Percentiles rank a stretch among this genome's conserved stretches.
These are phyloP conservation scores for Baccha elongata DNA, from an alignment of 2,888 invertebrate genomes.

Conservation along the genomic window DNA sequence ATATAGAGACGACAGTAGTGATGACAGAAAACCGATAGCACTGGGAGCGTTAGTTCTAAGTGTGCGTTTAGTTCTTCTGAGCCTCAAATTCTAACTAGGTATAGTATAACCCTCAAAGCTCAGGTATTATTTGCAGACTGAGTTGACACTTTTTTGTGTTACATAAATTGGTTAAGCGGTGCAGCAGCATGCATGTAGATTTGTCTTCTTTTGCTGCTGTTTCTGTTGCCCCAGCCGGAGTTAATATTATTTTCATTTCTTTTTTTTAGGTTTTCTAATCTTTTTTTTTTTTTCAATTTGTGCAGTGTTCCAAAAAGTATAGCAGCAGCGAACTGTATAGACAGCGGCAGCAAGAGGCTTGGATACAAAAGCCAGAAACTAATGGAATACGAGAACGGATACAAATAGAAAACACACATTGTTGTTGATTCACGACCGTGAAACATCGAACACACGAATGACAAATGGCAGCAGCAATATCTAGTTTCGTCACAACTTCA, in stretches of 20 bases:
- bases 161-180: constrained; percentile 31
- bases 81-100: constrained; percentile 12
- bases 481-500: constrained; percentile 51
- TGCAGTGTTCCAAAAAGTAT: constrained; percentile 37
- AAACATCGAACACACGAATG: constrained; percentile 62
- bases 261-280: constrained; percentile 1
- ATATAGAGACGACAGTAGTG: neutral
- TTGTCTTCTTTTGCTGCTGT: neutral
- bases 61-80: neutral
- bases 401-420: constrained; percentile 57
- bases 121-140: neutral
- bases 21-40: constrained; percentile 3
- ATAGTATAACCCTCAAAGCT: constrained; percentile 5
- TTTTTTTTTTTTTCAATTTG: constrained; percentile 37
- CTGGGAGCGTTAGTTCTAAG: neutral
- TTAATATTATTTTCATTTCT: constrained; percentile 33
- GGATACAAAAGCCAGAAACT: constrained; percentile 14
- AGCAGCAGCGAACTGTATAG: neutral
- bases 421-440: constrained; percentile 70
- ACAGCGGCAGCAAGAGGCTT: neutral
- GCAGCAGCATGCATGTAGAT: constrained; percentile 32
- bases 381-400: constrained; percentile 67
- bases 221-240: neutral
- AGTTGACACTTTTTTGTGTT: constrained; percentile 48
- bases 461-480: constrained; percentile 54